Evolutionary conservation across 2,113 vertebrate species (phyloP).

Genomic region (Lethenteron reissneri): DNA sequence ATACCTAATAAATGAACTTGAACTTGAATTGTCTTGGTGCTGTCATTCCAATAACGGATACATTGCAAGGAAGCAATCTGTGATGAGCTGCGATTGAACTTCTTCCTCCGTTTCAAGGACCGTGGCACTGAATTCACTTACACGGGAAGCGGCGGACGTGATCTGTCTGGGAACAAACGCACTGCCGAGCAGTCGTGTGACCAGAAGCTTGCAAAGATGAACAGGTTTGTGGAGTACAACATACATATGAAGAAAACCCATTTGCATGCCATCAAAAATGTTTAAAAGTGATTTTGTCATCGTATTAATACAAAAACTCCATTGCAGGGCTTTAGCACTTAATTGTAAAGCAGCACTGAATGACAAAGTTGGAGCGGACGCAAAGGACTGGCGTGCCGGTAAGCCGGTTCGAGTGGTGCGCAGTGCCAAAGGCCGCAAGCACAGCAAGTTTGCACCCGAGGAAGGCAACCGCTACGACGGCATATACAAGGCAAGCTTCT

Average conservation of each 20-base stretch:
- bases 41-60: too few relatives aligned
- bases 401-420: constrained; percentile 75
- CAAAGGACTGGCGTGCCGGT: constrained; percentile 73
- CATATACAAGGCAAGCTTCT: constrained; percentile 58
- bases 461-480: constrained; percentile 91
- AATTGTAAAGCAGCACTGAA: constrained; percentile 70
- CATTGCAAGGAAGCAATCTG: too few relatives aligned
- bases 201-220: constrained; percentile 94
- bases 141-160: constrained; percentile 74
- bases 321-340: constrained; percentile 52
- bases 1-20: too few relatives aligned
- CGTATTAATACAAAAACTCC: too few relatives aligned
- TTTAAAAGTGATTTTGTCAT: background rate
- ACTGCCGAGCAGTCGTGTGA: constrained; percentile 91
- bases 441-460: constrained; percentile 61
- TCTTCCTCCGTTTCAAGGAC: constrained; percentile 28
- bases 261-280: background rate
- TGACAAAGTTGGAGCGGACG: constrained; percentile 48
- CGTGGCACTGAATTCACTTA: constrained; percentile 88
- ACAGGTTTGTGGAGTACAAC: constrained; percentile 33
- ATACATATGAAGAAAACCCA: background rate
- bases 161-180: constrained; percentile 86
- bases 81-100: background rate
- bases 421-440: constrained; percentile 62
- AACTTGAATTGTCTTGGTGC: constrained; percentile 10